Conservation (phyloP, 2,113 vertebrate species). For the Porphyrio hochstetteri region DNA sequence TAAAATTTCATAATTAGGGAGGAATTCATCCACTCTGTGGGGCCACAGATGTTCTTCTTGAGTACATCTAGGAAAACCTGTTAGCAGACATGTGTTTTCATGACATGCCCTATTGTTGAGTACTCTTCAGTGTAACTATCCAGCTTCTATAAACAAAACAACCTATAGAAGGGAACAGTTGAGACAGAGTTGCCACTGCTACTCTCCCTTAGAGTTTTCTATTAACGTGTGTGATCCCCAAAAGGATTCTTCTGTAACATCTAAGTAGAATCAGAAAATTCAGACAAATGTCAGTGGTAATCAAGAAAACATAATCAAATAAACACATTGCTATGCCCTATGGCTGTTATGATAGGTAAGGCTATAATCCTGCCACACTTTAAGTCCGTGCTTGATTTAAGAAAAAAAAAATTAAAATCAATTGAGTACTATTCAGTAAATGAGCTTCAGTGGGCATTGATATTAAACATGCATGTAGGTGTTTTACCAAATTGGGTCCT, state of each 20-base stretch:
- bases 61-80: not conserved
- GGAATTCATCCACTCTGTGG: not conserved
- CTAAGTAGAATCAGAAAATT: not conserved
- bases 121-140: not conserved
- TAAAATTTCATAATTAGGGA: not conserved
- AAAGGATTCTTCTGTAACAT: not conserved
- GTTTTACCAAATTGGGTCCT: not conserved
- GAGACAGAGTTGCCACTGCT: not conserved
- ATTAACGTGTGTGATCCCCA: accelerated
- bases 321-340: not conserved
- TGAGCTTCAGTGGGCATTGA: not conserved
- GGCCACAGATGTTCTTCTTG: not conserved
- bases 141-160: not conserved
- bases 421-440: not conserved
- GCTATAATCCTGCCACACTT: not conserved
- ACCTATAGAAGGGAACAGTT: not conserved
- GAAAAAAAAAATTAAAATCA: not conserved
- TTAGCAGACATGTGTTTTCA: not conserved
- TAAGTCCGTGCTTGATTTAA: not conserved
- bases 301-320: not conserved
- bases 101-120: not conserved
- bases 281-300: not conserved
- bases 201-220: not conserved
- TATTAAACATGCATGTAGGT: not conserved
- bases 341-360: not conserved